phyloP scores from a whole-genome alignment of 2,113 vertebrate genomes.

The Ia io region DNA sequence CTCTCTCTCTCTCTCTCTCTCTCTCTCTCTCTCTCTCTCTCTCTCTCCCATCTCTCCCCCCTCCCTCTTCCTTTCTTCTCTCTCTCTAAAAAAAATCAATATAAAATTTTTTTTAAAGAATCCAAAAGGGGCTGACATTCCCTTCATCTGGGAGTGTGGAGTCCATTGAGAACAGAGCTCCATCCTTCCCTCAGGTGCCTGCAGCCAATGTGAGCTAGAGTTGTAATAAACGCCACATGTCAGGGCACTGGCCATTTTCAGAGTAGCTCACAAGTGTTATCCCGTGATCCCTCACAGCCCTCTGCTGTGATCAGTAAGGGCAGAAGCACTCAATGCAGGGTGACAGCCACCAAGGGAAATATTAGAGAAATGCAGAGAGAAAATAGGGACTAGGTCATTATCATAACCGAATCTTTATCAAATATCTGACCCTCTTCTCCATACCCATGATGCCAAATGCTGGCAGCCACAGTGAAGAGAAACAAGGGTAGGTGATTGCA shows the following conservation, averaged over 20 bases:
- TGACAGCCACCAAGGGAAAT: neutral
- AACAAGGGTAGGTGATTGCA: neutral
- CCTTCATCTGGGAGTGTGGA: neutral
- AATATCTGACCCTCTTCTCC: neutral
- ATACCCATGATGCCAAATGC: neutral
- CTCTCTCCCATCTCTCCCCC: neutral
- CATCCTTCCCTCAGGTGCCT: accelerated
- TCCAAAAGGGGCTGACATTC: neutral
- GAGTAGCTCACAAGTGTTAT: accelerated
- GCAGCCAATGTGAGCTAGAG: neutral
- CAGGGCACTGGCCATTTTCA: neutral
- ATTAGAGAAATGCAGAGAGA: neutral
- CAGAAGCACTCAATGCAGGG: neutral
- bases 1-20: no score
- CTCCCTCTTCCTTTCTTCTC: no score
- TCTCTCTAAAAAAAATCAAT: neutral
- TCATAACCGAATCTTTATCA: neutral
- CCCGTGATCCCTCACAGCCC: neutral
- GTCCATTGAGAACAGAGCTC: accelerated
- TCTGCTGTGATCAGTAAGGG: neutral
- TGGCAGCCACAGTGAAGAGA: neutral
- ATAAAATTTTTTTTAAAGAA: neutral
- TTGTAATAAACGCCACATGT: accelerated
- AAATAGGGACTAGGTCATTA: neutral
- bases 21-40: neutral